phyloP scores from a whole-genome alignment of 2,113 vertebrate genomes.

The Sinocyclocheilus anshuiensis region DNA sequence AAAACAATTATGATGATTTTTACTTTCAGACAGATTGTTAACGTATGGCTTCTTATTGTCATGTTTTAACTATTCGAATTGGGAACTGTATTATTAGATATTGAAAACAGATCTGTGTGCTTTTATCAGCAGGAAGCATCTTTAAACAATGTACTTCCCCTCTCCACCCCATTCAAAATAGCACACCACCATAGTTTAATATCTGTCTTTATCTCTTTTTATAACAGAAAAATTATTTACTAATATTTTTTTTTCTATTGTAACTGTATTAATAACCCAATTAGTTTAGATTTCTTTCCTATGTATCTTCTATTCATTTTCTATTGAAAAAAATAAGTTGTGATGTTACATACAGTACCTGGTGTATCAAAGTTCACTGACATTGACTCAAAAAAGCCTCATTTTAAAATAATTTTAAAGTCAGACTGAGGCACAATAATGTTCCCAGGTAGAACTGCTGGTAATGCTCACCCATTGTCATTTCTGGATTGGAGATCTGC shows the following conservation, averaged over 20 bases:
- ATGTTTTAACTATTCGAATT: neutral
- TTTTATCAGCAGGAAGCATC: neutral
- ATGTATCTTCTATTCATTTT: neutral
- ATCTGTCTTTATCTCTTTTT: neutral
- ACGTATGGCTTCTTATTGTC: neutral
- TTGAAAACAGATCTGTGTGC: neutral
- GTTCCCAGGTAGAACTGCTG: neutral
- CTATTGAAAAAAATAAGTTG: no score
- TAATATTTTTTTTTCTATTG: neutral
- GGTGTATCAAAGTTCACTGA: neutral
- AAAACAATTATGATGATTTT: neutral
- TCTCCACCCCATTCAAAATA: neutral
- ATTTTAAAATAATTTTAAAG: neutral
- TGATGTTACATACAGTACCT: no score
- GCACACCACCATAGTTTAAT: neutral
- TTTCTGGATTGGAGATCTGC: slow-evolving; percentile 61
- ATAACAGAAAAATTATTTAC: neutral
- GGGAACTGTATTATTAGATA: neutral
- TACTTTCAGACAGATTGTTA: neutral
- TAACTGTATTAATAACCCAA: neutral
- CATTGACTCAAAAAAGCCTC: neutral
- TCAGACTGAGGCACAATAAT: neutral
- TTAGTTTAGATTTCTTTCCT: no score
- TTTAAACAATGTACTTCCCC: neutral
- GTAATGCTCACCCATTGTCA: slow-evolving; percentile 58